Evolutionary conservation across 2,888 invertebrate genomes (phyloP), one percentile per base, ranked within the genome.

Genomic region (Dolichomitus sp.): DNA sequence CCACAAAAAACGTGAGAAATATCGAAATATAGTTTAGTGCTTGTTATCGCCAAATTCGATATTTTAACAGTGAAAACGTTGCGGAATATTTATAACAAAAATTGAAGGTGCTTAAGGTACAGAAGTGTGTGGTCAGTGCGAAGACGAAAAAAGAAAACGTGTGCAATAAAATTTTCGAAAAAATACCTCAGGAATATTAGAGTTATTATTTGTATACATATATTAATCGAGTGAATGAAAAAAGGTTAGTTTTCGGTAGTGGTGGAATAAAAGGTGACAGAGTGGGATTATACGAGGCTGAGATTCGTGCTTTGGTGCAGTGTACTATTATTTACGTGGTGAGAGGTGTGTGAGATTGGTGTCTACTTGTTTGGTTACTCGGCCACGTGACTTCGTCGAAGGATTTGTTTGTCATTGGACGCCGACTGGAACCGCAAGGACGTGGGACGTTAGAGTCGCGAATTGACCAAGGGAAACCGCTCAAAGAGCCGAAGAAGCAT

Each of bases 111-210:
- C 45, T 59, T 42, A 33, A 69, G 68, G 40, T 78, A 78, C 78
- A 69, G 27, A 42, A 69, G 73, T 82, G 73, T 40, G 61, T 27
- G 54, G 40, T 57, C 23, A 33, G 57, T 70, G 75, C 17, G 63
- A 57, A 75, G 57, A 45, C 17, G 45, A 7, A 50, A 14, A 57
- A 63, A 45, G 14, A 73, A 65, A 74, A 42, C n/a, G 52, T 68
- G 81, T 74, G 81, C 78, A 78, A 81, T 78, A 78, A 42, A n/a
- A 63, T 42, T 69, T 74, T 63, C 59, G 68, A 9, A 33, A 57
- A 40, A 61, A 68, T 19, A 40, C 40, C 69, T 81, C 73, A 63
- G 81, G 77, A 77, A 73, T 81, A 73, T 73, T 33, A 73, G 12
- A 66, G 57, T 19, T 57, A 42, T 40, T 57, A 68, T 52, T 33